A percentile compares a stretch with the other conserved stretches of the same genome.
phyloP scores from a whole-genome alignment of 2,797 vertebrate genomes.

The Prunella strophiata region DNA sequence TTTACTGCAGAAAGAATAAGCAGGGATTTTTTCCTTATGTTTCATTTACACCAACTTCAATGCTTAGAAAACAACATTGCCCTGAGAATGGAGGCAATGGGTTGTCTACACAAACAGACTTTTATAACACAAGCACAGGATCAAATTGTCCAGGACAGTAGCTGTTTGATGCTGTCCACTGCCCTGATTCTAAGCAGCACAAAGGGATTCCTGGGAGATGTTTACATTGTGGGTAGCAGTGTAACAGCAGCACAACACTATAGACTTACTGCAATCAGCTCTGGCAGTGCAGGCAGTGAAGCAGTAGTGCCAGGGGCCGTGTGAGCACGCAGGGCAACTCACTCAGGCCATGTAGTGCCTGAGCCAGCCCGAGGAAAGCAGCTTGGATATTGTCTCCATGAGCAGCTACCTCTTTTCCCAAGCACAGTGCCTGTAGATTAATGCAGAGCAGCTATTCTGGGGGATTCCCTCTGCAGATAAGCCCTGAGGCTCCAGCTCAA shows the following conservation, averaged over 20 bases:
- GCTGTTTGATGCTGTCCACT: background rate
- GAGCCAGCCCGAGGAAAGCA: background rate
- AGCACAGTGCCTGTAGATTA: background rate
- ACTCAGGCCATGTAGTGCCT: rapidly evolving
- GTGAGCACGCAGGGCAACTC: rapidly evolving
- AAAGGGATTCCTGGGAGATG: background rate
- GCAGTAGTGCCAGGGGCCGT: background rate
- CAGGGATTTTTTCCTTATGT: background rate
- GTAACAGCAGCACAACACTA: rapidly evolving
- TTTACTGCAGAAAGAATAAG: background rate
- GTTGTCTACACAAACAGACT: background rate
- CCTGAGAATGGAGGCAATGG: background rate
- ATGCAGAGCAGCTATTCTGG: background rate
- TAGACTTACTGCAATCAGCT: background rate
- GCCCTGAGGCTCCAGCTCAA: background rate
- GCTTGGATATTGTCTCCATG: background rate
- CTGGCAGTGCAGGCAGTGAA: background rate
- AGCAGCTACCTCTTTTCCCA: background rate
- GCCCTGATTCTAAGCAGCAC: background rate
- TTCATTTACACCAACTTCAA: background rate
- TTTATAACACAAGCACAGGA: background rate
- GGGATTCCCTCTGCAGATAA: background rate
- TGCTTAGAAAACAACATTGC: background rate
- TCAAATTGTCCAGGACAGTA: background rate
- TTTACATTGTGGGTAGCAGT: background rate